Evolutionary conservation across 2,797 vertebrate species (phyloP).

Genomic region (Clarias fuscus): DNA sequence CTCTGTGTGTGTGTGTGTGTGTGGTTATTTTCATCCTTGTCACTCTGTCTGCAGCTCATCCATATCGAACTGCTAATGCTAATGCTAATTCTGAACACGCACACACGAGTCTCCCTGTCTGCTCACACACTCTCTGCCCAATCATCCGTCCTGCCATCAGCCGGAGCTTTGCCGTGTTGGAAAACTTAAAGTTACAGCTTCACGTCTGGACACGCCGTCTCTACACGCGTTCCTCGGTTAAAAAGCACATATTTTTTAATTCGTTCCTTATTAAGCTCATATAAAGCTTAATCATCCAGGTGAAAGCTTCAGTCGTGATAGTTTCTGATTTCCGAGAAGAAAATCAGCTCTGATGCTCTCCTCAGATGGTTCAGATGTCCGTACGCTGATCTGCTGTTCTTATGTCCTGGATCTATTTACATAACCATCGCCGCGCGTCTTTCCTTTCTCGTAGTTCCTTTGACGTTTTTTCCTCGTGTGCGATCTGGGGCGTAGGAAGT

Average conservation of each 20-base stretch:
- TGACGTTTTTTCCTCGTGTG: background rate
- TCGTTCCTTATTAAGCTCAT: background rate
- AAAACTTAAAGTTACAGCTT: background rate
- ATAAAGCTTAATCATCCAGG: background rate
- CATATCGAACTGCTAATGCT: background rate
- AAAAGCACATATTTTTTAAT: background rate
- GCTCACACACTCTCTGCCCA: background rate
- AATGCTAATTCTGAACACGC: conserved; percentile 16
- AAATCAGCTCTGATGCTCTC: too few relatives aligned
- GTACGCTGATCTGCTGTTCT: background rate
- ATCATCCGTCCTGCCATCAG: background rate
- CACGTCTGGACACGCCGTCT: background rate
- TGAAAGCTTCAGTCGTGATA: background rate
- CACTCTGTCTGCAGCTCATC: conserved; percentile 11
- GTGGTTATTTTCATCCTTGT: conserved; percentile 35
- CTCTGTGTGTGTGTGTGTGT: background rate
- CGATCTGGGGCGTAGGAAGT: background rate
- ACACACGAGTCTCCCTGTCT: conserved; percentile 32
- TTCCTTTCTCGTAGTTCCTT: background rate
- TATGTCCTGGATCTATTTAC: background rate
- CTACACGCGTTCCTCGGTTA: too few relatives aligned
- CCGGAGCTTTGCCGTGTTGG: background rate
- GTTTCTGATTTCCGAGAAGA: background rate
- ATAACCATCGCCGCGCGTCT: background rate
- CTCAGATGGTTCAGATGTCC: background rate